Percentiles rank a stretch among this genome's conserved stretches.
phyloP scores from a whole-genome alignment of 2,113 vertebrate genomes.

The Nycticebus coucang region DNA sequence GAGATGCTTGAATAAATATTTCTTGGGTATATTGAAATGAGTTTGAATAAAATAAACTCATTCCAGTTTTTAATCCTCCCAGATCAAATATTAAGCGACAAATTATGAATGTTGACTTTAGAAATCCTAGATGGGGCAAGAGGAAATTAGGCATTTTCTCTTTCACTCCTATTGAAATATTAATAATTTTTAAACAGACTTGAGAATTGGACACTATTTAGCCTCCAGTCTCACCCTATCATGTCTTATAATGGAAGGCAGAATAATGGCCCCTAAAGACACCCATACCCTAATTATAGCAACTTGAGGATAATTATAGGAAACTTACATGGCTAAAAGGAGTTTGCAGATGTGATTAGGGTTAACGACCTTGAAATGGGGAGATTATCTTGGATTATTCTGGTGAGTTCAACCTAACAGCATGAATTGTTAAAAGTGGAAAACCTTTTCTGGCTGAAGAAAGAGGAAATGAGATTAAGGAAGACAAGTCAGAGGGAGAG shows the following conservation, averaged over 20 bases:
- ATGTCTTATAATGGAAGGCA: neutral
- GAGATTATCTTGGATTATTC: neutral
- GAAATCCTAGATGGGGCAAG: neutral
- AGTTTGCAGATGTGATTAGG: neutral
- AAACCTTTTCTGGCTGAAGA: neutral
- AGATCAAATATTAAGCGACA: constrained; percentile 1
- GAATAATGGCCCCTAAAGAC: neutral
- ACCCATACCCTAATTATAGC: neutral
- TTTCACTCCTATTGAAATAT: neutral
- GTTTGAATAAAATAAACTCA: neutral
- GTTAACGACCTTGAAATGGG: neutral
- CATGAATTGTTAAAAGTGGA: neutral
- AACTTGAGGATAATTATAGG: neutral
- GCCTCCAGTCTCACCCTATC: neutral
- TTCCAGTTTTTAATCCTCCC: neutral
- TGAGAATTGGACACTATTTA: neutral
- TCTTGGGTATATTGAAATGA: neutral
- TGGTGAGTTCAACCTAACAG: neutral
- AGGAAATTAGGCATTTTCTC: neutral
- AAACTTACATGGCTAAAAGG: neutral
- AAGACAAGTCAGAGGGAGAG: neutral
- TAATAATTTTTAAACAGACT: neutral
- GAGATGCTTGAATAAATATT: neutral
- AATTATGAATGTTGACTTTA: neutral
- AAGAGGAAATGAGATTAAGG: neutral